Evolutionary conservation across 2,888 invertebrate genomes (phyloP).

Genomic region (Leptinotarsa haldemani): DNA sequence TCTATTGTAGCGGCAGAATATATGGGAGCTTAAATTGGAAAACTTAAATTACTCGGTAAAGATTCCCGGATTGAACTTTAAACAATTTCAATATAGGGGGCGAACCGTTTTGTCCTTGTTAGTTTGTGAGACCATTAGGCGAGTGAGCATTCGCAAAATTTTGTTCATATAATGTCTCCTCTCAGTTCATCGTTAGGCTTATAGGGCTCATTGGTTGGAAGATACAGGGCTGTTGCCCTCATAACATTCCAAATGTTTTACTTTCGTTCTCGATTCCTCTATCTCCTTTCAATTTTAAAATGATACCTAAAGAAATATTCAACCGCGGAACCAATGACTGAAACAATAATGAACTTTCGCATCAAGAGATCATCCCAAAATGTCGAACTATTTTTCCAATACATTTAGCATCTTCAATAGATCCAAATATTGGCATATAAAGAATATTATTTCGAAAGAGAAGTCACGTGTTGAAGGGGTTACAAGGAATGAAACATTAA

Average conservation of each 20-base stretch:
- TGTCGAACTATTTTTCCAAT: no score
- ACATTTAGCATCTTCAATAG: no score
- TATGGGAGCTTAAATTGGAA: conserved; percentile 41
- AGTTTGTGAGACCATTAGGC: conserved; percentile 24
- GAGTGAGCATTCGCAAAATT: conserved; percentile 19
- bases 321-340: no score
- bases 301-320: no score
- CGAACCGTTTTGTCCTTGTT: conserved; percentile 24
- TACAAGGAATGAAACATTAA: no score
- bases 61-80: conserved; percentile 28
- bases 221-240: not conserved
- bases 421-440: no score
- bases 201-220: conserved; percentile 6
- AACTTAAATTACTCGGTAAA: conserved; percentile 41
- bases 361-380: no score
- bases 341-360: no score
- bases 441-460: no score
- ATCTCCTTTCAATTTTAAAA: no score
- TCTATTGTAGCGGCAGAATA: conserved; percentile 34
- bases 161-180: not conserved
- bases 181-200: not conserved
- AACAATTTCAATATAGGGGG: conserved; percentile 36
- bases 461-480: no score
- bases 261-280: no score
- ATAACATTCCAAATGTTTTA: not conserved